Evolutionary conservation across 2,797 vertebrate genomes (phyloP), one percentile per base, ranked within the genome.

Genomic region (Graptemys geographica): DNA sequence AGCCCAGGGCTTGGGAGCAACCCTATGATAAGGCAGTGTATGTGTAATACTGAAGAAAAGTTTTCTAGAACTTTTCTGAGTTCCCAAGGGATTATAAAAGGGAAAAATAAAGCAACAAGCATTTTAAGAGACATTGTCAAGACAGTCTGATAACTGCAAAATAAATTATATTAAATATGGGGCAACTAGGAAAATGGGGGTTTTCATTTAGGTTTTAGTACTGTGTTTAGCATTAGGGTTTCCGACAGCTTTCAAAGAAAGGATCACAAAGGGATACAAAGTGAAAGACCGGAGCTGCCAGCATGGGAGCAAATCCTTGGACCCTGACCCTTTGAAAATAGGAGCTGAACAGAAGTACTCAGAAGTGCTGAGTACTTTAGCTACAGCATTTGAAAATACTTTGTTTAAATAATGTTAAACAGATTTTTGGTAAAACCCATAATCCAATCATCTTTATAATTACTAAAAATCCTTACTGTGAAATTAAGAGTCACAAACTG

Each of bases 71-170:
- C 8, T 28, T 23, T 0, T 78, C 4, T 55, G 23, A 37, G 78
- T 28, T 51, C 87, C 85, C 53, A 0, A 0, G 33, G 27, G 28
- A 69, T 41, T 27, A 65, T 8, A 41, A 51, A 65, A 72, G 81
- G 21, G 49, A 83, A 44, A 41, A 74, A 27, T 27, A 74, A 25
- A 53, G 57, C 0, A 16, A 49, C 49, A 72, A 74, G 56, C 27
- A 41, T 52, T 53, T 31, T 11, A 69, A 59, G 79, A 15, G 37
- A 3, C 5, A 37, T 52, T 62, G 47, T 28, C 51, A 33, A 25
- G 2, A 52, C 1, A 33, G 49, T 12, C 25, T 0, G 0, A 65
- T 18, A 86, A 79, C 0, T n/a, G 21, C 31, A 65, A 28, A 28
- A 72, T 31, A 11, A 47, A 31, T 28, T 57, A 28, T 44, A 59